Conservation (phyloP, 2,888 invertebrate genomes). For the Lithosia quadra region DNA sequence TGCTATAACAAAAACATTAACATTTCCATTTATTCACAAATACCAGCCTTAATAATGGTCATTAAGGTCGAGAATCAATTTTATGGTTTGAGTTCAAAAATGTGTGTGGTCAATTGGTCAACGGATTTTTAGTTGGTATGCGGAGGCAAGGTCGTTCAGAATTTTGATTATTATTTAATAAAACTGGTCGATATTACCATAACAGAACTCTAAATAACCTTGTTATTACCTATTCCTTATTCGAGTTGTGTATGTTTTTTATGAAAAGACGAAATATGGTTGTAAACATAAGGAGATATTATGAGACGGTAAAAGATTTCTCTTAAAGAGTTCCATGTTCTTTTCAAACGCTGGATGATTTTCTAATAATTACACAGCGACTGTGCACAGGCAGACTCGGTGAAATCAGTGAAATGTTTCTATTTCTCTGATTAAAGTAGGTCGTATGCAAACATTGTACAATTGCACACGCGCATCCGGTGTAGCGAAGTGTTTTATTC, state of each 20-base stretch:
- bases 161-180: constrained; percentile 49
- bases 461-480: constrained; percentile 49
- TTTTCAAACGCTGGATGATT: constrained; percentile 24
- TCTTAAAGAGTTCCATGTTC: constrained; percentile 39
- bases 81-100: constrained; percentile 31
- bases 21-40: constrained; percentile 32
- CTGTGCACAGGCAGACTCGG: constrained; percentile 22
- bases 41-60: constrained; percentile 32
- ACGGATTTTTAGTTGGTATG: constrained; percentile 67
- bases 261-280: neutral
- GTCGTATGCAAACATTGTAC: constrained; percentile 49
- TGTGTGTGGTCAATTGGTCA: constrained; percentile 67
- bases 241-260: neutral
- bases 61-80: constrained; percentile 47
- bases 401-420: constrained; percentile 53
- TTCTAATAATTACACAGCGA: constrained; percentile 40
- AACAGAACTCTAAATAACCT: constrained; percentile 17
- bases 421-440: constrained; percentile 41
- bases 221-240: neutral
- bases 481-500: constrained; percentile 36
- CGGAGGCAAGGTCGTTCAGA: constrained; percentile 66
- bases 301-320: constrained; percentile 40
- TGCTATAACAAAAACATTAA: constrained; percentile 43
- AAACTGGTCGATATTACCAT: constrained; percentile 50
- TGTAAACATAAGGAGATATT: constrained; percentile 36